Percentiles rank a stretch among this genome's conserved stretches.
Conservation (phyloP, 2,888 invertebrate species). For the Drosophila vallismaia region DNA sequence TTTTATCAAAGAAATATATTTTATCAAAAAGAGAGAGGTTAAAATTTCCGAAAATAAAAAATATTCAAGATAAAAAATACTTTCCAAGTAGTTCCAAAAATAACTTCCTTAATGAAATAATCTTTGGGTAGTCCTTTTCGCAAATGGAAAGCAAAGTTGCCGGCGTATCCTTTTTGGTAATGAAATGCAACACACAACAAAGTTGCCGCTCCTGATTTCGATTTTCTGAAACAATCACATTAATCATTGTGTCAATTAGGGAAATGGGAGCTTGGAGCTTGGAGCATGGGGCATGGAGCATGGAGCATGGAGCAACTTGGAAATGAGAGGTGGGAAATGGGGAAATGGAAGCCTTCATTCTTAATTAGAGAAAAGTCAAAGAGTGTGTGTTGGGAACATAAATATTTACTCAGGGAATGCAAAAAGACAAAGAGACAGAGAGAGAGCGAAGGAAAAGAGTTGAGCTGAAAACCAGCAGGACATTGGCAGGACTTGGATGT, state of each 20-base stretch:
- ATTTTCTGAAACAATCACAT: conserved; percentile 35
- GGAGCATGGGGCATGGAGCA: too few relatives aligned
- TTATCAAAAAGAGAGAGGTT: too few relatives aligned
- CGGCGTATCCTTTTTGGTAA: not conserved
- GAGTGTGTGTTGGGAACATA: conserved; percentile 5
- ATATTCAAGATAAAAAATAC: not conserved
- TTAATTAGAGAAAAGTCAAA: conserved; percentile 19
- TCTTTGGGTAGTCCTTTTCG: not conserved
- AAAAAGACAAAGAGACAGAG: not conserved
- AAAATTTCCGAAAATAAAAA: too few relatives aligned
- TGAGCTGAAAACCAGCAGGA: not conserved
- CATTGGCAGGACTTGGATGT: not conserved
- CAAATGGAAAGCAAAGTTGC: not conserved
- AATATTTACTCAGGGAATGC: conserved; percentile 17
- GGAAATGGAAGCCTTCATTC: conserved; percentile 32
- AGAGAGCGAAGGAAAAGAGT: conserved; percentile 14
- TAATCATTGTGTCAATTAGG: conserved; percentile 65
- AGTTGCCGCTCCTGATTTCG: not conserved
- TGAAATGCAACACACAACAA: conserved; percentile 3
- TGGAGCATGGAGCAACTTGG: too few relatives aligned
- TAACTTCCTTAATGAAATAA: not conserved
- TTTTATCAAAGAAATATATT: too few relatives aligned
- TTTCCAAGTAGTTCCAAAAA: not conserved
- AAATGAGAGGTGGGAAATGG: too few relatives aligned
- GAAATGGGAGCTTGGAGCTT: conserved; percentile 11